Base-by-base conservation (phyloP, 1,140 invertebrate genomes). In the Scaptomyza montana region DNA sequence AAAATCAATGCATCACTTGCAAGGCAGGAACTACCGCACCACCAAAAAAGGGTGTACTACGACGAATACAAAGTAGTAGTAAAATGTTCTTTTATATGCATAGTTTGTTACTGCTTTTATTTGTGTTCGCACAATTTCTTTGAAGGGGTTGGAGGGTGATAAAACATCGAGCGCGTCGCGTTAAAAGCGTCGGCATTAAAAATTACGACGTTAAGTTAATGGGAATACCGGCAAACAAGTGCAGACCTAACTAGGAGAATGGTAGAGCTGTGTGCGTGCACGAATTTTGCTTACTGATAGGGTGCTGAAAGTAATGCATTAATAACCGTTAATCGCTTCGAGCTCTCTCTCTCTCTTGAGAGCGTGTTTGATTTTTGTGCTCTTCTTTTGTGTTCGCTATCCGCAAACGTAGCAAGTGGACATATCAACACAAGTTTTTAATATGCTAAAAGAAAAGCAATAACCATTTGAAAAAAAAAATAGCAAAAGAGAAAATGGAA, bases 141-240 rank as follows among this genome's bases (percentile, higher is more conserved):
- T n/a, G n/a, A n/a, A 80, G 49, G 59, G 65, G 30, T 6, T 19
- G 41, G 49, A 16, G 19, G 28, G 6, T 33, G 28, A 28, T 56
- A 43, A 43, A 25, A 28, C 39, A 45, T 56, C 6, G 21, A 53
- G 16, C 51, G 57, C 28, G 55, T 62, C 70, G 73, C 64, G 76
- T 57, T 84, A 84, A 84, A 85, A 85, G 80, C 80, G 70, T 74
- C 69, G 75, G 68, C 79, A 87, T 82, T 82, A 87, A 87, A 82
- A 78, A 64, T 72, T 69, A 82, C 71, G 71, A 82, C n/a, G 33
- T 33, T 60, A 51, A 28, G 43, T 70, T 69, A 69, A 70, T 70
- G 66, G 67, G 51, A 70, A 64, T 61, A 61, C 64, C 56, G 64
- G 21, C 39, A 41, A n/a, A 30, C 30, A 30, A 30, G 5, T 30